Percentiles rank a stretch among this genome's conserved stretches.
phyloP scores from a whole-genome alignment of 2,888 invertebrate genomes.

The Dryobota labecula region DNA sequence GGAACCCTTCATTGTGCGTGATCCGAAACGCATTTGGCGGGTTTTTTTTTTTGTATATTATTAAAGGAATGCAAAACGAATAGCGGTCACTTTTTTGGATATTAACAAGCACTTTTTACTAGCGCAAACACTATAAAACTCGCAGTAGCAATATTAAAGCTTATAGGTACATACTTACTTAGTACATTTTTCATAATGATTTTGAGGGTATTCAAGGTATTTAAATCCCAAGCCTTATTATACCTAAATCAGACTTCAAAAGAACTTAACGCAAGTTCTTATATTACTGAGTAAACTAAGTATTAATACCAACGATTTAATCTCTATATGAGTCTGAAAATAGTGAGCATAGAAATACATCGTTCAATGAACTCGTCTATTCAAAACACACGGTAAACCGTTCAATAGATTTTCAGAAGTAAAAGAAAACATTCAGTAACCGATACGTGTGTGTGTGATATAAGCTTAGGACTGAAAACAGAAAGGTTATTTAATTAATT shows the following conservation, averaged over 20 bases:
- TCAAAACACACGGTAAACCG: slow-evolving; percentile 7
- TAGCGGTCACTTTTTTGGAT: neutral
- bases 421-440: slow-evolving; percentile 14
- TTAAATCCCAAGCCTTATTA: too few species aligned
- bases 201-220: neutral
- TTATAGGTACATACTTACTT: neutral
- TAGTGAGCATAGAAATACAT: neutral
- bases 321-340: neutral
- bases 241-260: neutral
- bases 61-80: too few species aligned
- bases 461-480: neutral
- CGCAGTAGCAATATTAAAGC: neutral
- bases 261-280: neutral
- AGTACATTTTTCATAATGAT: neutral
- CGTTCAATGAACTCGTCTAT: slow-evolving; percentile 5
- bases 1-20: too few species aligned
- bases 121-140: neutral
- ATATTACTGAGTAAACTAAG: neutral
- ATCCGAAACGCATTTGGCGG: too few species aligned
- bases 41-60: neutral
- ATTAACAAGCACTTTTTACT: neutral
- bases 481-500: slow-evolving; percentile 1
- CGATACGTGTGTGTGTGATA: neutral
- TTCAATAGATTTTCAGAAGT: slow-evolving; percentile 19
- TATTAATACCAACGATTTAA: neutral